phyloP scores from a whole-genome alignment of 2,888 invertebrate species.

The Pristionchus japonicus region DNA sequence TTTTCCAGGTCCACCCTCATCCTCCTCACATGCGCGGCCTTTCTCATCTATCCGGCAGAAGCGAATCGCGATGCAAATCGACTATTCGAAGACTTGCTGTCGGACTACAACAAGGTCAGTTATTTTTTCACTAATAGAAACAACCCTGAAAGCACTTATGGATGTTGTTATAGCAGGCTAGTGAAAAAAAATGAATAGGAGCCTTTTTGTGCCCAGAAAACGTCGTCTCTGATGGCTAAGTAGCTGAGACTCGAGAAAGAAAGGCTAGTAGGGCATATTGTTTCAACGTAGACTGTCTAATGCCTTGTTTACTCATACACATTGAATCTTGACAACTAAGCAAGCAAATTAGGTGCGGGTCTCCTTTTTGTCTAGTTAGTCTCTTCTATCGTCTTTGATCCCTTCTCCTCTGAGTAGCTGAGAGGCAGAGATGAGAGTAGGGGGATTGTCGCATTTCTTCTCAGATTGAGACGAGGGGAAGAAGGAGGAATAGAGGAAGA shows the following conservation, averaged over 20 bases:
- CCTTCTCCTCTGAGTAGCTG: not conserved
- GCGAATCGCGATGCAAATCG: slow-evolving; percentile 68
- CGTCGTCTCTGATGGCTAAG: too few relatives aligned
- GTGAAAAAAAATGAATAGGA: too few relatives aligned
- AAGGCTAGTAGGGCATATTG: too few relatives aligned
- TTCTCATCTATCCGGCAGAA: slow-evolving; percentile 16
- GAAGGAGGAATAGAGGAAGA: not conserved
- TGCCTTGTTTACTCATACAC: not conserved
- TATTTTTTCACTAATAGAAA: too few relatives aligned
- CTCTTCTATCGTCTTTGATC: not conserved
- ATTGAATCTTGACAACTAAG: not conserved
- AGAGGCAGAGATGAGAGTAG: not conserved
- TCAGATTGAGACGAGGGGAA: not conserved
- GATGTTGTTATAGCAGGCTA: too few relatives aligned
- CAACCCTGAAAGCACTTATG: too few relatives aligned
- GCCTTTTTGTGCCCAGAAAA: too few relatives aligned
- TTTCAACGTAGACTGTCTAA: not conserved
- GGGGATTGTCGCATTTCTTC: slow-evolving; percentile 20
- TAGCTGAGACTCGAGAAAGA: too few relatives aligned
- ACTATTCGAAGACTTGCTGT: slow-evolving; percentile 66
- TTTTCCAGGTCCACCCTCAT: slow-evolving; percentile 44
- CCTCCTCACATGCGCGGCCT: slow-evolving; percentile 47
- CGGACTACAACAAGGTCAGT: slow-evolving; percentile 71
- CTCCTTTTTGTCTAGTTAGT: not conserved
- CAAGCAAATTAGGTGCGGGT: not conserved